phyloP scores from a whole-genome alignment of 1,140 invertebrate genomes.

The Drosophila pachea region DNA sequence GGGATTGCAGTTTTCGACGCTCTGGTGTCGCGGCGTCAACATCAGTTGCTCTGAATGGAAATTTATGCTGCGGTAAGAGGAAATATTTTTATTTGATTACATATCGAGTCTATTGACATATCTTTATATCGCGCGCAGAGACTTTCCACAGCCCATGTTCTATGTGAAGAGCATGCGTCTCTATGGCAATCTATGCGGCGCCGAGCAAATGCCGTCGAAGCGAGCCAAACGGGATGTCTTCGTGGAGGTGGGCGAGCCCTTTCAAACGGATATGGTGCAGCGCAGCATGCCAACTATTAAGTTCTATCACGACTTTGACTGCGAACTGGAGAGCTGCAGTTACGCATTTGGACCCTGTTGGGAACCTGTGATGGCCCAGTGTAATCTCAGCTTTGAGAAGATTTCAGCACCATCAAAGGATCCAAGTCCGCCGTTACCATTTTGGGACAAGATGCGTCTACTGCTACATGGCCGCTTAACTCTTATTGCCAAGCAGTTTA shows the following conservation, averaged over 20 bases:
- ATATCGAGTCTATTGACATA: neutral
- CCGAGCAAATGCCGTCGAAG: conserved; percentile 90
- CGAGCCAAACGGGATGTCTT: conserved; percentile 86
- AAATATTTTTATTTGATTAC: neutral
- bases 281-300: conserved; percentile 96
- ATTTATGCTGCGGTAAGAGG: conserved; percentile 84
- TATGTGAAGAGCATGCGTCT: conserved; percentile 90
- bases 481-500: conserved; percentile 90
- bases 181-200: conserved; percentile 93
- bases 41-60: conserved; percentile 91
- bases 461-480: conserved; percentile 95
- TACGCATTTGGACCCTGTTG: conserved; percentile 98
- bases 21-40: conserved; percentile 94
- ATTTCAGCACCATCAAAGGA: conserved; percentile 92
- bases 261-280: conserved; percentile 86
- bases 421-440: conserved; percentile 94
- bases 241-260: conserved; percentile 87
- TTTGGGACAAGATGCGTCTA: conserved; percentile 98
- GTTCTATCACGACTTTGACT: conserved; percentile 99
- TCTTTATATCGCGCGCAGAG: conserved; percentile 80
- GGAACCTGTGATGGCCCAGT: conserved; percentile 98
- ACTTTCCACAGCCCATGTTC: conserved; percentile 96
- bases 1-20: conserved; percentile 91
- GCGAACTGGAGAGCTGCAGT: conserved; percentile 91
- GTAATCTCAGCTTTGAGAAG: conserved; percentile 94